phyloP scores from a whole-genome alignment of 2,888 invertebrate genomes.

The Torymus aiolomorphi region DNA sequence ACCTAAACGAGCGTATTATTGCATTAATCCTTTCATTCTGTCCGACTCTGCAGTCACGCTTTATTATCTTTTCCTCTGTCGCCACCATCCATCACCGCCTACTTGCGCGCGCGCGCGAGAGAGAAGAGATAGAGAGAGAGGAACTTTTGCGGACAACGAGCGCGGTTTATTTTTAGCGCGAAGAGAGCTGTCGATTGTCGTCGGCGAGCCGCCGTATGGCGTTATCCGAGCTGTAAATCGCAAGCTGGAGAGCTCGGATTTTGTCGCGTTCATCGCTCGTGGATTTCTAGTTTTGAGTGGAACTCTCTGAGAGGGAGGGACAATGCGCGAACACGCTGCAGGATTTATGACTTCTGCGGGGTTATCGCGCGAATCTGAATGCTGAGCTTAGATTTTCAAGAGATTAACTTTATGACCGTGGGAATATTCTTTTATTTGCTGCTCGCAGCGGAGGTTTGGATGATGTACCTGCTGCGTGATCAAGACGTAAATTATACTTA shows the following conservation, averaged over 20 bases:
- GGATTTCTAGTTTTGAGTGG: too few relatives aligned
- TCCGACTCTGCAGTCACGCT: conserved; percentile 30
- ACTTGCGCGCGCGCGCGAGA: conserved; percentile 2
- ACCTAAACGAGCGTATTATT: conserved; percentile 30
- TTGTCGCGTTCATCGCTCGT: background rate
- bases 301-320: too few relatives aligned
- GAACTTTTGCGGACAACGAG: conserved; percentile 2
- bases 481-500: too few relatives aligned
- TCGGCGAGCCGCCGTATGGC: background rate
- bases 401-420: too few relatives aligned
- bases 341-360: too few relatives aligned
- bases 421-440: too few relatives aligned
- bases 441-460: too few relatives aligned
- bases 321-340: too few relatives aligned
- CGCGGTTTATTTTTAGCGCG: conserved; percentile 18
- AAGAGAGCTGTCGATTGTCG: conserved; percentile 25
- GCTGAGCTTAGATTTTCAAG: too few relatives aligned
- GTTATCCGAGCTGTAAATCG: conserved; percentile 15
- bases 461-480: too few relatives aligned
- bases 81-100: conserved; percentile 43
- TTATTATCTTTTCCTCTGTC: conserved; percentile 40
- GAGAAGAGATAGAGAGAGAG: conserved; percentile 4
- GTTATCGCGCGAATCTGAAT: too few relatives aligned
- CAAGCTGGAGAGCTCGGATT: background rate
- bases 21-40: conserved; percentile 35